Conservation (phyloP, 2,797 vertebrate species). For the Antennarius maculatus region DNA sequence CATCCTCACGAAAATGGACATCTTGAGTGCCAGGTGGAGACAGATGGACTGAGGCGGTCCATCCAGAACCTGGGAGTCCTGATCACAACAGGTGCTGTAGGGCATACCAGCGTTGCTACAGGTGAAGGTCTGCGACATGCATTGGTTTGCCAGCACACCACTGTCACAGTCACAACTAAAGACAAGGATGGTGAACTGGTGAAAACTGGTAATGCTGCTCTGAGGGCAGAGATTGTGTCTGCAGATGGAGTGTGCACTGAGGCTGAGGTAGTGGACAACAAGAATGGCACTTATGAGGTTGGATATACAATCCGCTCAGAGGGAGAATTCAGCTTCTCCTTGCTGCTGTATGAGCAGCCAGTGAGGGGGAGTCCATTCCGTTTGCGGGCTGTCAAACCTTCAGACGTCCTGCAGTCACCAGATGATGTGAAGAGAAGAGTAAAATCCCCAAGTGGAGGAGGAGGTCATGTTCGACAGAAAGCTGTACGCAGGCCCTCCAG, state of each 20-base stretch:
- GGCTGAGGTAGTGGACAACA: conserved; percentile 91
- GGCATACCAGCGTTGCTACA: conserved; percentile 90
- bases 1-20: conserved; percentile 92
- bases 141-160: conserved; percentile 88
- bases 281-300: conserved; percentile 95
- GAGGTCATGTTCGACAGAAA: conserved; percentile 94
- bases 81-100: conserved; percentile 91
- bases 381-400: conserved; percentile 86
- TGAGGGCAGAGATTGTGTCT: conserved; percentile 83
- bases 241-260: conserved; percentile 81
- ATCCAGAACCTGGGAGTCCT: conserved; percentile 93
- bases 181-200: conserved; percentile 93
- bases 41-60: conserved; percentile 89
- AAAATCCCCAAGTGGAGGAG: conserved; percentile 91
- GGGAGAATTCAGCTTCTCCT: conserved; percentile 87
- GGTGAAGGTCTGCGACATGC: conserved; percentile 92
- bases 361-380: conserved; percentile 91
- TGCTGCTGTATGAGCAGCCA: conserved; percentile 90
- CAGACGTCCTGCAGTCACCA: conserved; percentile 88
- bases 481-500: conserved; percentile 93
- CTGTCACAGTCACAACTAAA: conserved; percentile 93
- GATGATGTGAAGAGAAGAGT: conserved; percentile 94
- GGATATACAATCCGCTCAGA: conserved; percentile 87
- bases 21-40: conserved; percentile 89
- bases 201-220: conserved; percentile 87